Percentiles rank a stretch among this genome's conserved stretches.
Conservation (phyloP, 2,113 vertebrate genomes). For the Lagopus leucura region DNA sequence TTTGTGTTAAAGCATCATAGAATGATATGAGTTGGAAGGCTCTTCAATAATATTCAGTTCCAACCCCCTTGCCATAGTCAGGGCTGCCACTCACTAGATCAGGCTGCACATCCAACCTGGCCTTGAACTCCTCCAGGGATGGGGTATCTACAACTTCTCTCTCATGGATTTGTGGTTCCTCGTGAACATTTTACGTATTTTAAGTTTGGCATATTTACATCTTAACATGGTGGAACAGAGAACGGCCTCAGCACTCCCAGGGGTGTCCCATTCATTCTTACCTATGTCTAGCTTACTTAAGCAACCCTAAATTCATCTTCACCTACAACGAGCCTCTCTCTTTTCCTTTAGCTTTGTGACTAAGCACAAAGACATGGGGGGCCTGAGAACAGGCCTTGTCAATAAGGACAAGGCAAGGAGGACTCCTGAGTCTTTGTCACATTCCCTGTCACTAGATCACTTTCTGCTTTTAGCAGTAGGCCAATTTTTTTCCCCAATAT, state of each 20-base stretch:
- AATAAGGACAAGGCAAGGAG: background rate
- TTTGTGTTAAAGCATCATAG: background rate
- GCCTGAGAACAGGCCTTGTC: background rate
- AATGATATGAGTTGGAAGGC: too few relatives aligned
- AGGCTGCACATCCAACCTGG: too few relatives aligned
- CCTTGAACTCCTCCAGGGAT: too few relatives aligned
- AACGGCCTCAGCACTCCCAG: background rate
- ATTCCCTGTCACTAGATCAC: background rate
- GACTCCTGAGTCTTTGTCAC: background rate
- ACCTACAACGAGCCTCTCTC: background rate
- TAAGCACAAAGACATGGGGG: background rate
- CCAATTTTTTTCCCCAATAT: background rate
- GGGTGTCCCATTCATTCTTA: background rate
- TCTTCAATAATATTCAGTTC: too few relatives aligned
- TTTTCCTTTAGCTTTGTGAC: background rate
- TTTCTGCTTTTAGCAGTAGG: rapidly evolving
- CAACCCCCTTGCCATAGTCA: too few relatives aligned
- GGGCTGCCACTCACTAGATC: too few relatives aligned
- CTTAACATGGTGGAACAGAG: background rate
- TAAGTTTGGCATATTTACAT: background rate
- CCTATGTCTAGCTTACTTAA: background rate
- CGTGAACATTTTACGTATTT: background rate
- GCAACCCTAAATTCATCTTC: background rate
- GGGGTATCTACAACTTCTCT: background rate
- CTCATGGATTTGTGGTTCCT: background rate